These are phyloP conservation scores for Sarcophaga rosellei DNA, from an alignment of 2,888 invertebrate genomes.

Conservation along the genomic window DNA sequence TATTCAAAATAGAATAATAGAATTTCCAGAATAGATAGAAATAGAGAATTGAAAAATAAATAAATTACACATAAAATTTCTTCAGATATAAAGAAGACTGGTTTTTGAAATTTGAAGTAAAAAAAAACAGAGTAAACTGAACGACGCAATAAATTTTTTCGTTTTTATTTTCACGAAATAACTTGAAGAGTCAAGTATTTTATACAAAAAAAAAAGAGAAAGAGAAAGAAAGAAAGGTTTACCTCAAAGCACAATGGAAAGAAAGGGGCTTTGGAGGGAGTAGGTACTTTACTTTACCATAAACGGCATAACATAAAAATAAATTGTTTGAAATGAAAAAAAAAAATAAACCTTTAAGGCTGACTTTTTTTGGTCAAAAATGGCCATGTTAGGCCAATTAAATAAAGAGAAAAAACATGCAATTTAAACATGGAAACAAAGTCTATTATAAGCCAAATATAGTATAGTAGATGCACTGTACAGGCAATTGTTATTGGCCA, in stretches of 20 bases:
- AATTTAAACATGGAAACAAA: slow-evolving; percentile 30
- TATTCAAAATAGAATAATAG: slow-evolving; percentile 1
- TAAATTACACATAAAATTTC: slow-evolving; percentile 8
- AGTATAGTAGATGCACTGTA: neutral
- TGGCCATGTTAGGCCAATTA: slow-evolving; percentile 52
- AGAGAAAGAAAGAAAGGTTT: slow-evolving; percentile 30
- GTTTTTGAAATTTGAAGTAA: slow-evolving; percentile 36
- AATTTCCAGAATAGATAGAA: slow-evolving; percentile 27
- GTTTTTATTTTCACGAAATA: neutral
- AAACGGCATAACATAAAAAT: slow-evolving; percentile 18
- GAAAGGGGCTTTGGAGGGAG: neutral
- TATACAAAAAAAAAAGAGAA: neutral
- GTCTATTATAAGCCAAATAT: neutral
- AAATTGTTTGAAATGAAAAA: slow-evolving; percentile 1
- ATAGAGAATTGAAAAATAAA: neutral
- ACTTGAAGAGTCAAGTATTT: slow-evolving; percentile 27
- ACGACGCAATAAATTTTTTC: slow-evolving; percentile 38
- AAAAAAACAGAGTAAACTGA: neutral
- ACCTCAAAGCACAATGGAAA: neutral
- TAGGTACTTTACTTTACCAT: neutral
- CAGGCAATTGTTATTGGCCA: slow-evolving; percentile 40
- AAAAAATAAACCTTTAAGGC: slow-evolving; percentile 34
- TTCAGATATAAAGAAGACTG: slow-evolving; percentile 29
- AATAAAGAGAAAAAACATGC: slow-evolving; percentile 40
- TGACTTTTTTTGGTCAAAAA: slow-evolving; percentile 30